Evolutionary conservation across 2,797 vertebrate species (phyloP).

Genomic region (Tangara arthus): DNA sequence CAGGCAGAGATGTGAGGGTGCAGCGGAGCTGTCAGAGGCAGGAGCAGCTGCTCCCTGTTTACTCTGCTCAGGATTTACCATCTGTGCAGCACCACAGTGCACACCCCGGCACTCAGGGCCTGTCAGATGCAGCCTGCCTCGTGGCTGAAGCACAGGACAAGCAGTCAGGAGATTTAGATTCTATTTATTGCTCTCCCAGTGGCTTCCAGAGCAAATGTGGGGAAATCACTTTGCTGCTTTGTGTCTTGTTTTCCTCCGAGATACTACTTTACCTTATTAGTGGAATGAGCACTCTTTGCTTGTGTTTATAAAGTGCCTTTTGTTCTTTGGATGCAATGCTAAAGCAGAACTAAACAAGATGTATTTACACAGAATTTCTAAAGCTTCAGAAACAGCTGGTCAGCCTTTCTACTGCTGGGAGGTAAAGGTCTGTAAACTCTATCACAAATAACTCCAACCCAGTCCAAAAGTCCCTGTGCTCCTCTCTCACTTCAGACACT

Average conservation of each 20-base stretch:
- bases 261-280: neutral
- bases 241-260: neutral
- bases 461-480: neutral
- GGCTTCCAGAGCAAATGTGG: neutral
- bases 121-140: constrained; percentile 29
- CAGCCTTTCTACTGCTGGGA: neutral
- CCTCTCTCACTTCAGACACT: neutral
- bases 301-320: neutral
- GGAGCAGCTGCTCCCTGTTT: constrained; percentile 39
- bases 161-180: constrained; percentile 41
- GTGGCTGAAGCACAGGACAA: constrained; percentile 32
- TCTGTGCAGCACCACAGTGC: constrained; percentile 42
- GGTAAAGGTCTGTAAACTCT: neutral
- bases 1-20: neutral
- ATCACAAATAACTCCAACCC: neutral
- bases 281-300: neutral
- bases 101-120: neutral
- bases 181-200: constrained; percentile 4
- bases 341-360: neutral
- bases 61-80: constrained; percentile 13
- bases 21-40: neutral
- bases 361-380: neutral
- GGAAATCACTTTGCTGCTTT: neutral
- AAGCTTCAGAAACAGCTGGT: neutral
- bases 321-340: neutral